Base-by-base conservation (phyloP, 2,888 invertebrate genomes). In the Furcula furcula region DNA sequence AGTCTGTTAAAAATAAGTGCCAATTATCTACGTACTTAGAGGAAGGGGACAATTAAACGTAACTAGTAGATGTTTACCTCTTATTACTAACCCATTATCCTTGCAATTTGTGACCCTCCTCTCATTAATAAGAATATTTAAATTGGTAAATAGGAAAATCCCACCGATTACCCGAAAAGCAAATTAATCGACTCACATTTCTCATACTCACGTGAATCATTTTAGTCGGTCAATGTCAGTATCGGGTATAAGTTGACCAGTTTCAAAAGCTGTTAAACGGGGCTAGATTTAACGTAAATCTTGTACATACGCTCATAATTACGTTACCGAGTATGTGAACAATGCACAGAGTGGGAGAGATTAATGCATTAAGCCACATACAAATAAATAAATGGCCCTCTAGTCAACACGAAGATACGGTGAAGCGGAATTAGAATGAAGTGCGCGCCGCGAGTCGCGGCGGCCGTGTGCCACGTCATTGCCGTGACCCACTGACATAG, bases 401-500 rank as follows among this genome's bases (percentile, higher is more conserved):
- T 54, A 54, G 45, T 50, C 38, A 58, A 56, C 48, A 55, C 61
- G 76, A 76, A 76, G 79, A 82, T 72, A 78, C 76, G 81, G 77
- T 75, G 80, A 84, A 82, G 89, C 84, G 87, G 87, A 88, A 88
- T 89, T 85, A 87, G 88, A 88, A 86, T 85, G 84, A 86, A 86
- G 81, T 83, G 79, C 76, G 81, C 77, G 75, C 64, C 54, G 67
- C 70, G 66, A 67, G 65, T 75, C 76, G 77, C 75, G 73, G 85
- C 84, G 84, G 80, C 87, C 88, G 80, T 85, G 85, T 83, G 88
- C 89, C 85, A 87, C 89, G 89, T 89, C 91, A 91, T 91, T 91
- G 90, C 86, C 88, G 89, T 92, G 92, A 92, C 92, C 92, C 89
- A 92, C 91, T 92, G 91, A 91, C 92, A 91, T 80, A 91, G 90